A percentile compares a stretch with the other conserved stretches of the same genome.
These are phyloP conservation scores for Myotis myotis DNA, from an alignment of 2,797 vertebrate species.

Conservation along the genomic window DNA sequence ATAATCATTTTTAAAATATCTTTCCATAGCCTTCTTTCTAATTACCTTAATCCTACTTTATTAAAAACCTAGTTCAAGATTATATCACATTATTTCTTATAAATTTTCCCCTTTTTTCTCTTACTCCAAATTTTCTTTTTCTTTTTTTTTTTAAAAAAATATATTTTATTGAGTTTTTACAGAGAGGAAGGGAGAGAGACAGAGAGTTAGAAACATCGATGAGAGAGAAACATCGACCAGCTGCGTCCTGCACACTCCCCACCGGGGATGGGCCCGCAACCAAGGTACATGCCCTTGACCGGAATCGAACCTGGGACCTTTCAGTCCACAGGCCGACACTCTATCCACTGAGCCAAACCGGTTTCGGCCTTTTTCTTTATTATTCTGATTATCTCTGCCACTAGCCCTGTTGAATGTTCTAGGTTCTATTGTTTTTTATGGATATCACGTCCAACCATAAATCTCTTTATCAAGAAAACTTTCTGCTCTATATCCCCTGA, in stretches of 20 bases:
- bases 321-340: too few relatives aligned
- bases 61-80: not conserved
- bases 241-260: too few relatives aligned
- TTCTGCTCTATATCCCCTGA: not conserved
- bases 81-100: not conserved
- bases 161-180: too few relatives aligned
- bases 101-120: not conserved
- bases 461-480: slow-evolving; percentile 11
- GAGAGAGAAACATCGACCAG: too few relatives aligned
- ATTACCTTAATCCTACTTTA: not conserved
- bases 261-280: too few relatives aligned
- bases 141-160: too few relatives aligned
- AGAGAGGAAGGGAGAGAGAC: too few relatives aligned
- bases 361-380: not conserved
- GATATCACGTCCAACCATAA: not conserved
- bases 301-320: too few relatives aligned
- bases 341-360: too few relatives aligned
- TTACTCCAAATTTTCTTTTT: not conserved
- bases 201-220: too few relatives aligned
- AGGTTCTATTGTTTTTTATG: not conserved
- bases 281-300: too few relatives aligned
- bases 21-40: not conserved
- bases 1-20: not conserved
- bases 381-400: not conserved
- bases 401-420: not conserved